Evolutionary conservation across 2,888 invertebrate genomes (phyloP).

Genomic region (Platycheirus albimanus): DNA sequence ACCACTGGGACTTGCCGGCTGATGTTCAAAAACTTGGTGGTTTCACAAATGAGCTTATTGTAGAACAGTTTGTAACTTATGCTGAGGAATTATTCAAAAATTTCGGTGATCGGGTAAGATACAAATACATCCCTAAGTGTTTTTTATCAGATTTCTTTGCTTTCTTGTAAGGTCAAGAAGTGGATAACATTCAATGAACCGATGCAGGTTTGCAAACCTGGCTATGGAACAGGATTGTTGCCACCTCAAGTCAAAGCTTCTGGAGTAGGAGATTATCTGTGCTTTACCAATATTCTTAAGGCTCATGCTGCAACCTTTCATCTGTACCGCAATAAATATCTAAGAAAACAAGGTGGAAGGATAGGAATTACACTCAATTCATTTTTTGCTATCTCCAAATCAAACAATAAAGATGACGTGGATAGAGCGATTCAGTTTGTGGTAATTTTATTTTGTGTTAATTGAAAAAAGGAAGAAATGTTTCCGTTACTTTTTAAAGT

Average conservation of each 20-base stretch:
- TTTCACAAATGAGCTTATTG: constrained; percentile 82
- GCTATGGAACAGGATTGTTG: constrained; percentile 82
- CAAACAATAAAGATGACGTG: constrained; percentile 67
- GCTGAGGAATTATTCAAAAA: constrained; percentile 82
- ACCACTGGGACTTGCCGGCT: constrained; percentile 85
- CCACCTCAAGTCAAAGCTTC: constrained; percentile 81
- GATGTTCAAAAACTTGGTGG: constrained; percentile 85
- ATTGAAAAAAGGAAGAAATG: too few relatives aligned
- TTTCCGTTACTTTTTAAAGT: constrained; percentile 63
- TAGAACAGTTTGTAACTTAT: constrained; percentile 84
- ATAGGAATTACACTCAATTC: constrained; percentile 77
- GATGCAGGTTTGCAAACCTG: constrained; percentile 81
- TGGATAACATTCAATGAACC: constrained; percentile 86
- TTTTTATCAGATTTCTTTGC: background rate
- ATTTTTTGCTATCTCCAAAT: constrained; percentile 76
- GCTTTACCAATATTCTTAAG: constrained; percentile 83
- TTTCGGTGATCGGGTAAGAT: constrained; percentile 84
- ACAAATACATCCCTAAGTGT: too few relatives aligned
- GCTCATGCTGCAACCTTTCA: constrained; percentile 84
- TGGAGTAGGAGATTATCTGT: constrained; percentile 83
- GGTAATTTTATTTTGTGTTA: constrained; percentile 68
- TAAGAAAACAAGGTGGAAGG: constrained; percentile 77
- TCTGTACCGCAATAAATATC: constrained; percentile 82
- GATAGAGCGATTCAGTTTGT: constrained; percentile 77
- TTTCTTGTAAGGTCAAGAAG: constrained; percentile 77